Evolutionary conservation across 2,888 invertebrate genomes (phyloP).

Genomic region (Trypoxylon attenuatum): DNA sequence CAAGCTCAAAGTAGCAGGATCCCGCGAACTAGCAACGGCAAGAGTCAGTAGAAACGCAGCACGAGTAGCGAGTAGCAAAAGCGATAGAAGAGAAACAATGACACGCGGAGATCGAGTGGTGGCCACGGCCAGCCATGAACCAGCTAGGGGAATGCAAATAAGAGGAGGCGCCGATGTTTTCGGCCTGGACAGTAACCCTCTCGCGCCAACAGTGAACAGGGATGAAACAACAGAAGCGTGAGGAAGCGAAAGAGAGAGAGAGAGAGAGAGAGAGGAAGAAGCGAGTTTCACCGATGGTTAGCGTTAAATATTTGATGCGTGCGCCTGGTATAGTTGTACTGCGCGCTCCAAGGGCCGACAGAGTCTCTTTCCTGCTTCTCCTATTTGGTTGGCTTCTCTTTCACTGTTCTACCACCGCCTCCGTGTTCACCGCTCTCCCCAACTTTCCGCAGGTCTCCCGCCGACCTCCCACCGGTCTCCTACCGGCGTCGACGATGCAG

Average conservation of each 20-base stretch:
- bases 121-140: too few species aligned
- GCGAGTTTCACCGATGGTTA: conserved; percentile 72
- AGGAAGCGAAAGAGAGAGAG: too few species aligned
- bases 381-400: conserved; percentile 28
- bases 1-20: too few species aligned
- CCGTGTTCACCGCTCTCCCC: conserved; percentile 11
- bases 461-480: conserved; percentile 16
- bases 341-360: conserved; percentile 51
- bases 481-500: conserved; percentile 13
- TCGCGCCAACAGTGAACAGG: too few species aligned
- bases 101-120: conserved; percentile 41
- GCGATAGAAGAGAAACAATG: conserved; percentile 39
- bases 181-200: conserved; percentile 70
- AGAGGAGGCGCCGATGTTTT: conserved; percentile 72
- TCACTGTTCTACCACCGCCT: conserved; percentile 16
- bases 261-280: conserved; percentile 58
- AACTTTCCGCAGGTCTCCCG: conserved; percentile 1
- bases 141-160: conserved; percentile 71
- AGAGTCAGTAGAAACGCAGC: too few species aligned
- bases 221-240: too few species aligned
- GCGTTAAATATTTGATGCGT: conserved; percentile 74
- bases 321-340: conserved; percentile 70
- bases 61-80: neutral
- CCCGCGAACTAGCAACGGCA: too few species aligned
- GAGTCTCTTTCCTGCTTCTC: conserved; percentile 22